phyloP scores from a whole-genome alignment of 2,888 invertebrate species.

The Nephrotoma guestfalica region DNA sequence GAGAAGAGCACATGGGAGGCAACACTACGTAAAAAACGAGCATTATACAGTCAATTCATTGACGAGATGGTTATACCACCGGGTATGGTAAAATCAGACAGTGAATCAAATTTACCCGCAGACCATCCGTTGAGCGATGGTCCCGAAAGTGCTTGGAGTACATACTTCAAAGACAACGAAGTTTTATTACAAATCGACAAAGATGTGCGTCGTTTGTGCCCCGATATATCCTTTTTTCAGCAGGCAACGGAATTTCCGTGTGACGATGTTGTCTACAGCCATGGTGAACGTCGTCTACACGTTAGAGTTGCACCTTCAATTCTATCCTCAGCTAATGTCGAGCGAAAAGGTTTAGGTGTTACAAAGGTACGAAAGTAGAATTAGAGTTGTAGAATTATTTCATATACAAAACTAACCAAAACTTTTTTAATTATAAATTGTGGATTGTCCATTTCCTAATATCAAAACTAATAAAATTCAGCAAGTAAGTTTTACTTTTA shows the following conservation, averaged over 20 bases:
- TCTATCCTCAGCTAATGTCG: slow-evolving; percentile 75
- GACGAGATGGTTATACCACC: slow-evolving; percentile 83
- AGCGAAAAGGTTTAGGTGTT: slow-evolving; percentile 74
- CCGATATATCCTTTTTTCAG: slow-evolving; percentile 96
- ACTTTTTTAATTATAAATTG: background rate
- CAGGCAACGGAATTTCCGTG: slow-evolving; percentile 85
- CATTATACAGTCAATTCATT: slow-evolving; percentile 68
- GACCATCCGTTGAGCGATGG: slow-evolving; percentile 93
- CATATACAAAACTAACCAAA: background rate
- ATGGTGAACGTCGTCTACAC: slow-evolving; percentile 70
- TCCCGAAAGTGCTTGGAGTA: slow-evolving; percentile 91
- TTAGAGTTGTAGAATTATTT: background rate
- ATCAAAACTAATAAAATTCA: slow-evolving; percentile 5
- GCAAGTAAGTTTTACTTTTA: slow-evolving; percentile 10
- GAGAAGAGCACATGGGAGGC: slow-evolving; percentile 51
- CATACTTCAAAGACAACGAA: slow-evolving; percentile 95
- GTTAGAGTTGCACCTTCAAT: slow-evolving; percentile 77
- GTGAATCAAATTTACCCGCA: background rate
- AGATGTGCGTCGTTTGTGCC: slow-evolving; percentile 85
- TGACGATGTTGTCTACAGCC: slow-evolving; percentile 60
- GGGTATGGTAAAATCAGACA: slow-evolving; percentile 28
- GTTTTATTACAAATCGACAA: slow-evolving; percentile 95
- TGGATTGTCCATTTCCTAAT: background rate
- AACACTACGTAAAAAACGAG: slow-evolving; percentile 57
- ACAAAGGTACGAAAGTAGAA: slow-evolving; percentile 51